These are phyloP conservation scores for Acronicta psi DNA, from an alignment of 2,888 invertebrate species.

Conservation along the genomic window DNA sequence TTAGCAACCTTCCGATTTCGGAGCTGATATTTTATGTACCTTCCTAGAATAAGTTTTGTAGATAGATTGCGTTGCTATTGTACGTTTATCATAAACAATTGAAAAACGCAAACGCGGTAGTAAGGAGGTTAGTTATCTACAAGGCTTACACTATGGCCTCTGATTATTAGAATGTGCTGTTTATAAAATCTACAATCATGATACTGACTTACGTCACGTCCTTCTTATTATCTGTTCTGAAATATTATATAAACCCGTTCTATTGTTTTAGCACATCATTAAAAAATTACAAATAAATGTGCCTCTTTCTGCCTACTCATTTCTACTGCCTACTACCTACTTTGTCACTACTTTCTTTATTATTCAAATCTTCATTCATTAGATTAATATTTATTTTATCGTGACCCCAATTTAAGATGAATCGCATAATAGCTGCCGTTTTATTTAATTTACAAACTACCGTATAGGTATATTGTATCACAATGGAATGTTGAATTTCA, in stretches of 20 bases:
- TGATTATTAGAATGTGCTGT: conserved; percentile 18
- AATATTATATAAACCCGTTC: conserved; percentile 10
- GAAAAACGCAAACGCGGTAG: conserved; percentile 1
- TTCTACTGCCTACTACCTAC: conserved; percentile 9
- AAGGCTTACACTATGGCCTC: conserved; percentile 5
- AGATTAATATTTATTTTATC: conserved; percentile 8
- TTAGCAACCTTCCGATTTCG: conserved; percentile 7
- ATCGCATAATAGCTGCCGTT: conserved; percentile 1
- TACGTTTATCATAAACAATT: conserved; percentile 1
- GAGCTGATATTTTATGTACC: background rate
- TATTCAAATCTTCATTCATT: conserved; percentile 6
- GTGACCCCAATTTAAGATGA: conserved; percentile 5
- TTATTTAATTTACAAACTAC: background rate
- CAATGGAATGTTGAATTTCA: background rate
- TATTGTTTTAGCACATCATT: conserved; percentile 28
- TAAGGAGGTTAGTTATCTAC: background rate
- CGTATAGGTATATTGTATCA: background rate
- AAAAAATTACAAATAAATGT: background rate
- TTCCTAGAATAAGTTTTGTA: background rate
- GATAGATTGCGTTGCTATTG: background rate
- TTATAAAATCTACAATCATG: conserved; percentile 19
- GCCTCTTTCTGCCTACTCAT: conserved; percentile 3
- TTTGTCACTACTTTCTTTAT: conserved; percentile 6
- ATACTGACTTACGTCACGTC: conserved; percentile 11
- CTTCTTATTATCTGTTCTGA: conserved; percentile 10